These are phyloP conservation scores for Eurytoma californica DNA, from an alignment of 2,888 invertebrate genomes.

Conservation along the genomic window DNA sequence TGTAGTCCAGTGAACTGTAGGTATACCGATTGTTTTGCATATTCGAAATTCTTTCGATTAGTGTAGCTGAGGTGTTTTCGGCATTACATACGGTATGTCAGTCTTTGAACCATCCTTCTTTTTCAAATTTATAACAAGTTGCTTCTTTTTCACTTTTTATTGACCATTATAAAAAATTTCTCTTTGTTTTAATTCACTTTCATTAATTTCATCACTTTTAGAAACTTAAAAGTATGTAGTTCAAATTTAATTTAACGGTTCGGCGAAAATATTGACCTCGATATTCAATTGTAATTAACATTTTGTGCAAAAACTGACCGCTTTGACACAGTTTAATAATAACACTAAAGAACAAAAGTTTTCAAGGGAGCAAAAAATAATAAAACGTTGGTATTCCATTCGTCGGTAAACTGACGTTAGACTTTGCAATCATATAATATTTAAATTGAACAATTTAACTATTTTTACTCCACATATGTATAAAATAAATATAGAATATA, in stretches of 20 bases:
- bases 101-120: slow-evolving; percentile 26
- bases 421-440: too few species aligned
- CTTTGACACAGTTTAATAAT: background rate
- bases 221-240: background rate
- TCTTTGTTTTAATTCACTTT: slow-evolving; percentile 11
- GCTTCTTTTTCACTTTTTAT: slow-evolving; percentile 3
- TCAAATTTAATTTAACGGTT: slow-evolving; percentile 1
- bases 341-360: slow-evolving; percentile 1
- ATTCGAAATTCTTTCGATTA: slow-evolving; percentile 3
- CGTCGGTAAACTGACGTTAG: too few species aligned
- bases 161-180: slow-evolving; percentile 13
- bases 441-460: too few species aligned
- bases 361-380: background rate
- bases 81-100: slow-evolving; percentile 31
- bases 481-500: too few species aligned
- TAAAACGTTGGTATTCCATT: too few species aligned
- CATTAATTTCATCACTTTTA: slow-evolving; percentile 19
- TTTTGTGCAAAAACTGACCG: slow-evolving; percentile 3
- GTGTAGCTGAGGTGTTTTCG: slow-evolving; percentile 17
- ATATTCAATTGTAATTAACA: background rate
- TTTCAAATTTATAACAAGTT: slow-evolving; percentile 25
- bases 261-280: slow-evolving; percentile 6
- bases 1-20: slow-evolving; percentile 11
- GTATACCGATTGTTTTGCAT: too few species aligned
- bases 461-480: too few species aligned